Conservation (phyloP, 2,113 vertebrate genomes). For the Nycticebus coucang region DNA sequence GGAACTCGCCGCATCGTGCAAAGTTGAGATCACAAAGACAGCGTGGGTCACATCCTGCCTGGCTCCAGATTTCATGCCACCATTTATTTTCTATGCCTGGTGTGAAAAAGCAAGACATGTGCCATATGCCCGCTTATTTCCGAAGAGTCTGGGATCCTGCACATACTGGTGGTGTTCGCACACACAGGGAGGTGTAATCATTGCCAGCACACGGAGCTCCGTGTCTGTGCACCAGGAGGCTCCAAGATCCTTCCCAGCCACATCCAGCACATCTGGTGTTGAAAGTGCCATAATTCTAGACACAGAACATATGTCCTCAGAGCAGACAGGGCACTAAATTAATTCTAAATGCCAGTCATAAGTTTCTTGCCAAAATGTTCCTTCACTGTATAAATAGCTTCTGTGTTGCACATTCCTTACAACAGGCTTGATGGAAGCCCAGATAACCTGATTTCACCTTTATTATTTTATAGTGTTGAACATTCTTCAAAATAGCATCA, state of each 20-base stretch:
- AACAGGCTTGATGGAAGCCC: slow-evolving; percentile 22
- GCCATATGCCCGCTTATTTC: slow-evolving; percentile 48
- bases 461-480: background rate
- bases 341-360: slow-evolving; percentile 68
- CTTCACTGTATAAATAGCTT: slow-evolving; percentile 63
- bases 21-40: background rate
- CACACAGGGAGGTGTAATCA: slow-evolving; percentile 8
- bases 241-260: background rate
- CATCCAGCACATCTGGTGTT: slow-evolving; percentile 28
- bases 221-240: background rate
- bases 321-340: slow-evolving; percentile 76
- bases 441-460: slow-evolving; percentile 54
- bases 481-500: slow-evolving; percentile 55
- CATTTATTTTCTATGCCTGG: background rate
- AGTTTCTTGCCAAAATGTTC: slow-evolving; percentile 16
- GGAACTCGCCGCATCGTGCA: fast-evolving
- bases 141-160: background rate
- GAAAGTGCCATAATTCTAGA: slow-evolving; percentile 65
- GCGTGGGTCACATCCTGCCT: background rate
- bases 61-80: background rate
- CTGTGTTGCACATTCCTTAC: slow-evolving; percentile 55
- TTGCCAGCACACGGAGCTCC: fast-evolving
- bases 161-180: background rate
- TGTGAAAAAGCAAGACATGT: background rate
- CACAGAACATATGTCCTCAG: slow-evolving; percentile 69